These are phyloP conservation scores for Rhinopomastus cyanomelas DNA, from an alignment of 2,113 vertebrate species.

Conservation along the genomic window DNA sequence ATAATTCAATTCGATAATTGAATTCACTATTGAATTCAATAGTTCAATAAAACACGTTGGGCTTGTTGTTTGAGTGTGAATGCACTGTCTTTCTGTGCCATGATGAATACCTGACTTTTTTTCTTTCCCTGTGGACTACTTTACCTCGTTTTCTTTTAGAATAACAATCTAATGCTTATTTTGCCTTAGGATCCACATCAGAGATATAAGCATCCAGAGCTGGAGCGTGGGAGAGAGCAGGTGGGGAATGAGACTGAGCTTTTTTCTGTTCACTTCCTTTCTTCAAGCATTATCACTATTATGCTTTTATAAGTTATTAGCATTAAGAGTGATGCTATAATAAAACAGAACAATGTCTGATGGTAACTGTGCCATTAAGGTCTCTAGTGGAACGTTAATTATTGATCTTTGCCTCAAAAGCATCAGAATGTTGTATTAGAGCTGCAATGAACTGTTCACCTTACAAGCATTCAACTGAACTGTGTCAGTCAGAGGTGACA, in stretches of 20 bases:
- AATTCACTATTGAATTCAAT: too few species aligned
- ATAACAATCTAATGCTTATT: background rate
- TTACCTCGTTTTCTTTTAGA: background rate
- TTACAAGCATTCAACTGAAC: conserved; percentile 34
- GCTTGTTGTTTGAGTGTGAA: background rate
- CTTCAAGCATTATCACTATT: conserved; percentile 25
- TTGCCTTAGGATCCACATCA: background rate
- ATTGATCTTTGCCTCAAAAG: conserved; percentile 67
- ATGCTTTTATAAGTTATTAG: conserved; percentile 52
- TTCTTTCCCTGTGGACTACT: background rate
- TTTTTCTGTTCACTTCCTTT: background rate
- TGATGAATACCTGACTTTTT: background rate
- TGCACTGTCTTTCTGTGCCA: background rate
- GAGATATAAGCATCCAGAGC: background rate
- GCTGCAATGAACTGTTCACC: conserved; percentile 58
- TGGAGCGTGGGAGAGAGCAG: background rate
- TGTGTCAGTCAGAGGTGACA: conserved; percentile 45
- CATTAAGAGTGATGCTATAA: conserved; percentile 31
- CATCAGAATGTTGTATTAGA: conserved; percentile 36
- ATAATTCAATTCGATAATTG: too few species aligned
- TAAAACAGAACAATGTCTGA: conserved; percentile 25
- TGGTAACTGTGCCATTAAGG: conserved; percentile 55
- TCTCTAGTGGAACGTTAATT: conserved; percentile 57
- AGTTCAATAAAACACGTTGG: too few species aligned
- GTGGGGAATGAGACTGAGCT: too few species aligned